A percentile compares a stretch with the other conserved stretches of the same genome.
phyloP scores from a whole-genome alignment of 2,888 invertebrate species.

The Acanthoscelides obtectus region DNA sequence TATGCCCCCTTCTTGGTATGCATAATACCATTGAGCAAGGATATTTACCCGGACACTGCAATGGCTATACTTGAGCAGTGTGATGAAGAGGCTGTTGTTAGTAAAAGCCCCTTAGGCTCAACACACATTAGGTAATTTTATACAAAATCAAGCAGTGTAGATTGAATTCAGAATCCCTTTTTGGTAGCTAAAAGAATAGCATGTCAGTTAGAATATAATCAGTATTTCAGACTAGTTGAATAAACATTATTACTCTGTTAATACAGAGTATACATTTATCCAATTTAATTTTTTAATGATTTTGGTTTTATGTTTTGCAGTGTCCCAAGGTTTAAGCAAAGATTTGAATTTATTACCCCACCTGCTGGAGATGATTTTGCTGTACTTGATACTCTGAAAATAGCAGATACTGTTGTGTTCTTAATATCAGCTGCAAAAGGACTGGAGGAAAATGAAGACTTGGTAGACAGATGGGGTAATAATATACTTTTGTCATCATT shows the following conservation, averaged over 20 bases:
- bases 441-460: slow-evolving; percentile 53
- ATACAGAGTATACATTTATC: too few relatives aligned
- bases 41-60: slow-evolving; percentile 62
- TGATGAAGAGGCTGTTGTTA: slow-evolving; percentile 66
- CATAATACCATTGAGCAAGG: slow-evolving; percentile 63
- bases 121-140: slow-evolving; percentile 70
- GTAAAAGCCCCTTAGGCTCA: slow-evolving; percentile 60
- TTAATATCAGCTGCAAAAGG: slow-evolving; percentile 63
- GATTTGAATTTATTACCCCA: slow-evolving; percentile 77
- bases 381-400: slow-evolving; percentile 76
- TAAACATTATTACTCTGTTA: too few relatives aligned
- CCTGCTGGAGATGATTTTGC: slow-evolving; percentile 67
- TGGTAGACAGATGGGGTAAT: slow-evolving; percentile 76
- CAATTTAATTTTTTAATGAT: too few relatives aligned
- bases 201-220: too few relatives aligned
- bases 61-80: slow-evolving; percentile 65
- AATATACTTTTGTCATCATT: slow-evolving; percentile 71
- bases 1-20: slow-evolving; percentile 70
- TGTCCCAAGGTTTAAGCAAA: slow-evolving; percentile 79
- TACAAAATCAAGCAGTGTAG: too few relatives aligned
- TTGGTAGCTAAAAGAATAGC: too few relatives aligned
- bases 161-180: too few relatives aligned
- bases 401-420: slow-evolving; percentile 80
- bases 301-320: too few relatives aligned
- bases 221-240: too few relatives aligned